Evolutionary conservation across 2,888 invertebrate genomes (phyloP).

Genomic region (Dryococelus australis): DNA sequence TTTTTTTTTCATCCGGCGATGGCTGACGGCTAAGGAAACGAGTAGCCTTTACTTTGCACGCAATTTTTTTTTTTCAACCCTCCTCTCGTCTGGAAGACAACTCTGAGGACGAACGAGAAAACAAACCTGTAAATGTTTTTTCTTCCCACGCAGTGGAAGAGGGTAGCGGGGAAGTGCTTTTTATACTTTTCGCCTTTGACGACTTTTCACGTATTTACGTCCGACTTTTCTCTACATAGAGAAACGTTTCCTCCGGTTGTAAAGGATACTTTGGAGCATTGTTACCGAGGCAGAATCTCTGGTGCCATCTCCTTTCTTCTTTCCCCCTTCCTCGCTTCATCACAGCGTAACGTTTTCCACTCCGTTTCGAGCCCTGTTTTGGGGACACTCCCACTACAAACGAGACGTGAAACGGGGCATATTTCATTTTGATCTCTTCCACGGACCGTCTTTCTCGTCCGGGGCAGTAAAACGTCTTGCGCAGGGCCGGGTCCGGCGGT

Average conservation of each 20-base stretch:
- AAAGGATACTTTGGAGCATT: background rate
- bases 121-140: background rate
- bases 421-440: constrained; percentile 16
- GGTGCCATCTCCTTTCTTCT: background rate
- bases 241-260: background rate
- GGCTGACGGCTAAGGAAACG: background rate
- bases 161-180: background rate
- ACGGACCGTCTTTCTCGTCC: background rate
- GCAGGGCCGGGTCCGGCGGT: background rate
- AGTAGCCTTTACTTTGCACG: background rate
- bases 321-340: background rate
- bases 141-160: background rate
- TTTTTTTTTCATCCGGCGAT: background rate
- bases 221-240: background rate
- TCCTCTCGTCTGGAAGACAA: background rate
- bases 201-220: constrained; percentile 10
- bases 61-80: background rate
- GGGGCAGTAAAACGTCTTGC: constrained; percentile 16
- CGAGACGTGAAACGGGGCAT: background rate
- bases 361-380: background rate
- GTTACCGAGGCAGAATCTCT: background rate
- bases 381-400: background rate
- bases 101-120: background rate
- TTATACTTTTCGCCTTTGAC: background rate
- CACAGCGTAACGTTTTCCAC: background rate